Evolutionary conservation across 2,797 vertebrate genomes (phyloP), one percentile per base, ranked within the genome.

Genomic region (Clarias fuscus): DNA sequence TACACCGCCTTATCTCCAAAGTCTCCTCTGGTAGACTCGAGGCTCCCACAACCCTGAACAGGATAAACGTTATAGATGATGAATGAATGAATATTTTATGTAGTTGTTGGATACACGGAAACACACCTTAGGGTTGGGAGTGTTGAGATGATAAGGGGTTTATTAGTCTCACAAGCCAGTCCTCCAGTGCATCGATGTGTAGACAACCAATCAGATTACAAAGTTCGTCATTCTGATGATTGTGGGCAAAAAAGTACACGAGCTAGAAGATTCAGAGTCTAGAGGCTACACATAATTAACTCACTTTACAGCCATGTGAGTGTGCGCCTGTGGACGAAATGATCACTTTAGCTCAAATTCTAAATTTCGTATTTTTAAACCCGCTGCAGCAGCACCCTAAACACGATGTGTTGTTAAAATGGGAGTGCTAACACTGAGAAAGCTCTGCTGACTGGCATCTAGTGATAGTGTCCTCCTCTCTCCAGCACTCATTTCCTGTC

Each of bases 401-500:
- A 84, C 53, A 22, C 56, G 20, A 62, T 78, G 82, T 84, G 61
- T 72, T 79, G 20, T 84, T 85, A 75, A 79, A 82, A 85, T 83
- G 83, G 72, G 33, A 88, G 73, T 30, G 24, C 78, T 83, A 79
- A 82, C 82, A 64, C 40, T 78, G 79, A 77, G 40, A 88, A 72
- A 85, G 40, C 37, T 77, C 76, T 83, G 83, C 86, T 82, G 86
- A 89, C 88, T 88, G 86, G 53, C 83, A 83, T 87, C 56, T 79
- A 33, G 71, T 79, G 85, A 90, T 89, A 87, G 83, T 85, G 59
- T 81, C 76, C 84, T 20, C 84, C 71, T 59, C 85, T 86, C 81
- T 79, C 73, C 56, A 40, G 71, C 83, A 70, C 87, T 92, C 84
- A 91, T 91, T 90, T 91, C 90, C 91, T 91, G 90, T 79, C 87